Evolutionary conservation across 2,113 vertebrate genomes (phyloP).

Genomic region (Microtus richardsoni): DNA sequence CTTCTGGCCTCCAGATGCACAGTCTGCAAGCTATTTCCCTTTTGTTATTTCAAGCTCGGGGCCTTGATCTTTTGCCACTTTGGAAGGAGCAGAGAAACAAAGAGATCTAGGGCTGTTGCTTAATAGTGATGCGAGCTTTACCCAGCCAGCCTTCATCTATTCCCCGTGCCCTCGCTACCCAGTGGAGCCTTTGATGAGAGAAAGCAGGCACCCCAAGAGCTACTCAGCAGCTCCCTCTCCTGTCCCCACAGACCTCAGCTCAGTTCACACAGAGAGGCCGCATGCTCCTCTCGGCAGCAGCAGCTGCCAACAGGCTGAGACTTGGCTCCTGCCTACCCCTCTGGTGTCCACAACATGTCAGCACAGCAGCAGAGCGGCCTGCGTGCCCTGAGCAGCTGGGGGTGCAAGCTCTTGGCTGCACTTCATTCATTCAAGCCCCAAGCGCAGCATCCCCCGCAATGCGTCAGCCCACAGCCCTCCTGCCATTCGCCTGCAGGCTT

Average conservation of each 20-base stretch:
- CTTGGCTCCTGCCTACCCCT: background rate
- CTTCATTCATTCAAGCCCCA: background rate
- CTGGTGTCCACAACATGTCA: background rate
- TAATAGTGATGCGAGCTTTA: background rate
- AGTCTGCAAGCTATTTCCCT: constrained; percentile 80
- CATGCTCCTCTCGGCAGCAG: background rate
- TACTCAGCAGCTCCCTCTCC: constrained; percentile 17
- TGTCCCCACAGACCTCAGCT: background rate
- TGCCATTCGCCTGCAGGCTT: background rate
- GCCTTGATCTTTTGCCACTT: constrained; percentile 85
- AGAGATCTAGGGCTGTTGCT: background rate
- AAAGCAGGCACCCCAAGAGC: background rate
- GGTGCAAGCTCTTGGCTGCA: background rate
- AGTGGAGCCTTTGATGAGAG: constrained; percentile 22
- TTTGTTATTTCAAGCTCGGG: constrained; percentile 69
- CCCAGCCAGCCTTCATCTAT: background rate
- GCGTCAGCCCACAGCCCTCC: rapidly evolving
- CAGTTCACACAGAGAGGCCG: background rate
- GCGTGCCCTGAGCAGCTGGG: background rate
- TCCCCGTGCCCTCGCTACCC: background rate
- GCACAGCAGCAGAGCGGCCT: background rate
- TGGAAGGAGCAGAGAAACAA: constrained; percentile 63
- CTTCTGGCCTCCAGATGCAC: constrained; percentile 88
- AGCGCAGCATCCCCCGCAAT: background rate
- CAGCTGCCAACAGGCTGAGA: background rate